Conservation (phyloP, 2,888 invertebrate species). For the Diploptera punctata region DNA sequence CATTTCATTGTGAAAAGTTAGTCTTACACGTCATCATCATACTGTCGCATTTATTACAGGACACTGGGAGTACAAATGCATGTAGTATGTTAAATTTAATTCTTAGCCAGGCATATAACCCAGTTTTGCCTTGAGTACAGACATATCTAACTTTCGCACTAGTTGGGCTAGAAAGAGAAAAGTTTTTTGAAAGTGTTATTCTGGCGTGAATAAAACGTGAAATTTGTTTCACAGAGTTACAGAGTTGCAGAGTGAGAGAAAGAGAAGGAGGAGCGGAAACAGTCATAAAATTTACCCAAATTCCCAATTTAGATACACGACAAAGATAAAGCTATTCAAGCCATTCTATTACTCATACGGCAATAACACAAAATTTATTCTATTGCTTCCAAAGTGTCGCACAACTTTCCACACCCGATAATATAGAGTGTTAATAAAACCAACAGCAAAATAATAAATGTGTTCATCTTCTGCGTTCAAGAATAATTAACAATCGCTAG, state of each 20-base stretch:
- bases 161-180: neutral
- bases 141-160: neutral
- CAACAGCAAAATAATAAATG: too few species aligned
- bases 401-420: too few species aligned
- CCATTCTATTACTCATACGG: neutral
- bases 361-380: neutral
- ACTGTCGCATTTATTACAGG: neutral
- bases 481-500: too few species aligned
- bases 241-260: neutral
- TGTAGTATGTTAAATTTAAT: neutral
- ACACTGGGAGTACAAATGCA: neutral
- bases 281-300: neutral
- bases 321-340: neutral
- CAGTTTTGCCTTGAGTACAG: neutral
- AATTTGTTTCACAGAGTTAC: neutral
- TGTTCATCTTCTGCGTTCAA: too few species aligned
- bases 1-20: too few species aligned
- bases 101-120: neutral
- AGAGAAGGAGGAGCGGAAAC: neutral
- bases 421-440: too few species aligned
- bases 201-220: slow-evolving; percentile 1
- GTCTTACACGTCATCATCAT: neutral
- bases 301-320: neutral
- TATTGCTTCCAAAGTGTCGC: too few species aligned
- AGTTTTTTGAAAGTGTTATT: neutral